Evolutionary conservation across 1,140 invertebrate genomes (phyloP), one percentile per base, ranked within the genome.

Genomic region (Saxidomus purpurata): DNA sequence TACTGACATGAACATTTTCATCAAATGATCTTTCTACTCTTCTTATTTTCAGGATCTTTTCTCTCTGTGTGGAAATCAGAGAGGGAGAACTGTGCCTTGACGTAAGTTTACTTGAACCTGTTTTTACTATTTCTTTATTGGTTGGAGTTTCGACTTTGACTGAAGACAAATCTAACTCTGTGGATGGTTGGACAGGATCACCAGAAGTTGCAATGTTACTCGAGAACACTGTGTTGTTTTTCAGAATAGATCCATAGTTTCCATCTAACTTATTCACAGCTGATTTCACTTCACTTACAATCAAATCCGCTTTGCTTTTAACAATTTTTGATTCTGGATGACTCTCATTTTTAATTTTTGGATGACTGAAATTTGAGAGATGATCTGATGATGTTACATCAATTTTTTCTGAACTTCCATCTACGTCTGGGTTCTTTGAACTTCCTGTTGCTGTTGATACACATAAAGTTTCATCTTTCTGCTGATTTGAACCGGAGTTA

Each of bases 41-140:
- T 36, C 76, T 49, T 55, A 31, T 52, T 34, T 55, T 47, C 6
- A 79, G 22, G 1, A 79, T 52, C 22, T n/a, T 52, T 17, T 79
- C 36, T 31, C 76, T 79, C 47, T 79, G 76, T 36, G n/a, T 52
- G 28, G 47, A 36, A 34, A 79, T 79, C 43, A 77, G 25, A 25
- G 74, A 49, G 17, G 43, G 43, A 43, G 43, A 43, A 15, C 43
- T 43, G 43, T 43, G 43, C 4, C n/a, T n/a, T n/a, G n/a, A n/a
- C n/a, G 43, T 43, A 15, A 43, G 43, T 4, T 8, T 43, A 15
- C 43, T 22, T 25, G 0, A 22, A 71, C 13, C 67, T 15, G 31
- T 4, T 59, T n/a, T 59, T 4, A 25, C 8, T 59, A 22, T 19
- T n/a, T 59, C 55, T 59, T 28, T 22, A 59, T 3, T n/a, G 25